These are phyloP conservation scores for Camponotus floridanus DNA, from an alignment of 1,140 invertebrate species.

Conservation along the genomic window DNA sequence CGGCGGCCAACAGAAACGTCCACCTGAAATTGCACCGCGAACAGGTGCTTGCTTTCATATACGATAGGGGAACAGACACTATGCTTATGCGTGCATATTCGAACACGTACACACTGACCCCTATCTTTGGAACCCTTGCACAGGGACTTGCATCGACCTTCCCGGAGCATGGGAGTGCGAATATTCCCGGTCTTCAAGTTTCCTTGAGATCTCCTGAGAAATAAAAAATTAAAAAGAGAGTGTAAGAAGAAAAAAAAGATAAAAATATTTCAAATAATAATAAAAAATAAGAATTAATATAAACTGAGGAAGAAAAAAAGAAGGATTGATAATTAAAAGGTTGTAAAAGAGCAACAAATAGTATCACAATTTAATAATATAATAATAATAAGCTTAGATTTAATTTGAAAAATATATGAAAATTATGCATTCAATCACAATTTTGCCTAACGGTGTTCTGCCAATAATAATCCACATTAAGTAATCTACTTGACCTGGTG, in stretches of 20 bases:
- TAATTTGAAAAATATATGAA: not conserved
- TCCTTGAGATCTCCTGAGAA: not conserved
- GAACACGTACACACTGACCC: slow-evolving; percentile 41
- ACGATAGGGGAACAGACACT: slow-evolving; percentile 56
- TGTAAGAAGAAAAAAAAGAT: not conserved
- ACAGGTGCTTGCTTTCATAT: slow-evolving; percentile 72
- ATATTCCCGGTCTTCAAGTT: slow-evolving; percentile 19
- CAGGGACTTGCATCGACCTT: slow-evolving; percentile 20
- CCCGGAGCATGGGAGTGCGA: slow-evolving; percentile 2
- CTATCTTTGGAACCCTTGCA: slow-evolving; percentile 31
- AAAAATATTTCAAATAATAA: not conserved
- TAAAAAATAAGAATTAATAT: not conserved
- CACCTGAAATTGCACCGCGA: slow-evolving; percentile 56
- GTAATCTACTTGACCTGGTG: not conserved
- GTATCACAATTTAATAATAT: not conserved
- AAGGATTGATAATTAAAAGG: not conserved
- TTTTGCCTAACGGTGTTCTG: not conserved
- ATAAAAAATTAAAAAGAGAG: not conserved
- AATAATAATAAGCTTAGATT: not conserved
- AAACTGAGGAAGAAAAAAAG: not conserved
- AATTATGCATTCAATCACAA: not conserved
- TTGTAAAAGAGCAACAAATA: not conserved
- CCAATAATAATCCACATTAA: slow-evolving; percentile 11
- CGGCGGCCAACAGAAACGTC: slow-evolving; percentile 68
- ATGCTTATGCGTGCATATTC: slow-evolving; percentile 14